Evolutionary conservation across 53 echinoderm and acorn worm species (phyloP).

Genomic region (Temnopleurus reevesii): DNA sequence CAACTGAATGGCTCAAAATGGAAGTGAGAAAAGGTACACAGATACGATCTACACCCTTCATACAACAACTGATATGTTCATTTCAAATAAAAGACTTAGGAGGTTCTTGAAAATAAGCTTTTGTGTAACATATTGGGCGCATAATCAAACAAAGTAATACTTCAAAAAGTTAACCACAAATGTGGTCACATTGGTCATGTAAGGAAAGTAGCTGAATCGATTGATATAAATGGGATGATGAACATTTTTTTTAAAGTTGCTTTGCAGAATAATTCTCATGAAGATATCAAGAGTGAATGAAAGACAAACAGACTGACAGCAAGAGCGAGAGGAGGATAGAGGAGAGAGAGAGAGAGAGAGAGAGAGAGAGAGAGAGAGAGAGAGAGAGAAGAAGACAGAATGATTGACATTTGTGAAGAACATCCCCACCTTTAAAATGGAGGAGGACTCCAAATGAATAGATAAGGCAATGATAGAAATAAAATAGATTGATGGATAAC

Average conservation of each 20-base stretch:
- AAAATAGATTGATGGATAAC: no score
- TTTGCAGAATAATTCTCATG: neutral
- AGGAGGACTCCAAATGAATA: neutral
- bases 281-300: neutral
- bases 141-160: neutral
- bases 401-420: neutral
- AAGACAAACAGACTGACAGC: neutral
- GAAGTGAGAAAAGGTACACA: neutral
- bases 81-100: neutral
- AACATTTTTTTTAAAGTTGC: neutral
- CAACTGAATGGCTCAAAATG: neutral
- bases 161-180: neutral
- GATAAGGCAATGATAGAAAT: no score
- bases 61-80: neutral
- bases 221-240: neutral
- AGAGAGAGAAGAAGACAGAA: neutral
- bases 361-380: slow-evolving; percentile 25
- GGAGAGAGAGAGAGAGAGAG: neutral
- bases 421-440: neutral
- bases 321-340: neutral
- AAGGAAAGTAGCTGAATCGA: no score
- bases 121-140: neutral
- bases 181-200: neutral
- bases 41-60: neutral
- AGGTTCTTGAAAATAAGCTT: neutral